Base-by-base conservation (phyloP, 2,888 invertebrate genomes). In the Hyppa rectilinea region DNA sequence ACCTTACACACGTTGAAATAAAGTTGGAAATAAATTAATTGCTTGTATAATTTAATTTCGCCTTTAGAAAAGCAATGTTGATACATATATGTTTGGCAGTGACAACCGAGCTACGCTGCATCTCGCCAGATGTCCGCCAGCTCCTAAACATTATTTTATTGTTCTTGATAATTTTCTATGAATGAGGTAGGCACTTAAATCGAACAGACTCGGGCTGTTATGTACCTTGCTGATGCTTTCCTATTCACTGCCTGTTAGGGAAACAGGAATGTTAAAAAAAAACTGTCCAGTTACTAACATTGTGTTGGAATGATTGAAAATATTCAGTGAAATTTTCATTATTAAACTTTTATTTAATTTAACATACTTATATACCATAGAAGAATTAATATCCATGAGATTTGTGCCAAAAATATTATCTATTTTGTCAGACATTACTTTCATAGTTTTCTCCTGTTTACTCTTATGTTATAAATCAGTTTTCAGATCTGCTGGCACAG, bases 351-450 rank as follows among this genome's bases (percentile, higher is more conserved):
- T 52, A 47, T 53, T 76, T 36, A 58, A 58, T 75, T 75, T 34
- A 40, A 74, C 45, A 34, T 74, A 50, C 38, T 20, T 52, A 31
- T 4, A 31, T 53, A 56, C 26, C 31, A 40, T 47, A 40, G 12
- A 47, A 40, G 6, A 53, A 72, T 31, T 17, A 62, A 58, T 68
- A 26, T 58, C n/a, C 23, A 23, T 36, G 26, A 65, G 23, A 53
- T 75, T 73, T 73, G 68, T 75, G 75, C 56, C 58, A 58, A 29
- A 38, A 23, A 47, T 38, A 74, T 23, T 29, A 58, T 17, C 7
- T 40, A 52, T 73, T 40, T 74, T 47, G n/a, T 40, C 45, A 45
- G 50, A 50, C n/a, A 50, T 34, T 29, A 56, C 43, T 75, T 50
- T 50, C 36, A 50, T 36, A 61, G n/a, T 47, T 34, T 52, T 52